phyloP scores from a whole-genome alignment of 2,888 invertebrate species.

The Anodontia alba region DNA sequence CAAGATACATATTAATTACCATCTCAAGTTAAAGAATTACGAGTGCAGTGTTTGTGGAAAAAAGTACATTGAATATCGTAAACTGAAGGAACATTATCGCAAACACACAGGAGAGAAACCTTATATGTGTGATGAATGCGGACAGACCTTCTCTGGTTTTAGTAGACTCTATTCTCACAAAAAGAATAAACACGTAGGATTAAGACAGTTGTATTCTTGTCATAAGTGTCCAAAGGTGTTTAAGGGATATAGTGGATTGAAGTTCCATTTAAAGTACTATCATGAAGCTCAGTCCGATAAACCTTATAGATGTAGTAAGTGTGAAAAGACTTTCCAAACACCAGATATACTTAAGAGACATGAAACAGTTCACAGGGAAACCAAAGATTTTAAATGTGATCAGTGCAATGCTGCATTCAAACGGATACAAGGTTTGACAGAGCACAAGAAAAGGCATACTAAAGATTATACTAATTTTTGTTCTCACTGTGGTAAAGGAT shows the following conservation, averaged over 20 bases:
- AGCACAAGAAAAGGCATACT: constrained; percentile 52
- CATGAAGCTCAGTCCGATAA: constrained; percentile 15
- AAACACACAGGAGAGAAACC: constrained; percentile 47
- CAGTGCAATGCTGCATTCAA: constrained; percentile 52
- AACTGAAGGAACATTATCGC: constrained; percentile 49
- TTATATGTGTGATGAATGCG: constrained; percentile 55
- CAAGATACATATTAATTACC: constrained; percentile 50
- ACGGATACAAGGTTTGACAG: constrained; percentile 34
- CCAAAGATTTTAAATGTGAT: constrained; percentile 44
- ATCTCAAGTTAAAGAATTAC: constrained; percentile 35
- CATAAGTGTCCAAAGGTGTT: not conserved
- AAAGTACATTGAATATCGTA: constrained; percentile 38
- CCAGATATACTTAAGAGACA: constrained; percentile 50
- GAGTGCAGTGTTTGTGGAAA: constrained; percentile 55
- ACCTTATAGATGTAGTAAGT: constrained; percentile 59
- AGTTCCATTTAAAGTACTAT: constrained; percentile 1
- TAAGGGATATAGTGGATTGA: not conserved
- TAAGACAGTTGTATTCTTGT: not conserved
- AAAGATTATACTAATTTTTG: constrained; percentile 53
- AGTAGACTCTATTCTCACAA: not conserved
- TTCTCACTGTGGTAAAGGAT: constrained; percentile 55
- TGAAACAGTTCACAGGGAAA: constrained; percentile 45
- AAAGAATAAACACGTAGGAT: not conserved
- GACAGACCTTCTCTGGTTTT: constrained; percentile 7
- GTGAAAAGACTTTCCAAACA: constrained; percentile 58